Evolutionary conservation across 92 coral and sea anemone genomes (phyloP).

Genomic region (Porites rus): DNA sequence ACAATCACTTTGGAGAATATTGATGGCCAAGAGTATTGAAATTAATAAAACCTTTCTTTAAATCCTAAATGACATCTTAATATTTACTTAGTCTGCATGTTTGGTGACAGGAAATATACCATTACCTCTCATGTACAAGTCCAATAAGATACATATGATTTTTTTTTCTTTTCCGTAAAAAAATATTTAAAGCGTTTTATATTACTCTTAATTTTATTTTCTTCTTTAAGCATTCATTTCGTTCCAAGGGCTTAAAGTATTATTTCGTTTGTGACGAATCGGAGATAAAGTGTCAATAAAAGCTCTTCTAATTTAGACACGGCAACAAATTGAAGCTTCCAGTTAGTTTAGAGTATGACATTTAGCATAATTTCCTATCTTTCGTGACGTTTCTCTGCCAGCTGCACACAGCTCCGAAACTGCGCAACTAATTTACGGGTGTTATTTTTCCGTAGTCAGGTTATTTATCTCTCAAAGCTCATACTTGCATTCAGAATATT

Average conservation of each 20-base stretch:
- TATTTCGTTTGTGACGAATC: neutral
- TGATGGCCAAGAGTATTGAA: neutral
- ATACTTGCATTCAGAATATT: no score
- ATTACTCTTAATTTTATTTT: neutral
- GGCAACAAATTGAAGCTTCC: neutral
- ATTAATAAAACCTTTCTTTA: neutral
- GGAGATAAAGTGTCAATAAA: neutral
- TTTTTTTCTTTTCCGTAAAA: no score
- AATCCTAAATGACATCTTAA: neutral
- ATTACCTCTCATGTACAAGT: no score
- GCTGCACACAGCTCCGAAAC: neutral
- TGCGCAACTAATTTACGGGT: neutral
- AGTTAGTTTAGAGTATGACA: neutral
- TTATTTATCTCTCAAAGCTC: no score
- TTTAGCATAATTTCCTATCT: neutral
- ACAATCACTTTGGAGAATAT: no score
- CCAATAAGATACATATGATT: no score
- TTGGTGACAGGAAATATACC: neutral
- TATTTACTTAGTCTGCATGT: neutral
- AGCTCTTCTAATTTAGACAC: neutral
- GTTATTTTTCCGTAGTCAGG: no score
- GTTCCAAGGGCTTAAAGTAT: neutral
- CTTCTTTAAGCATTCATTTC: neutral
- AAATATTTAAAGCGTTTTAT: no score
- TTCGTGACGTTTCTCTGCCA: neutral